Conservation (phyloP, 2,113 vertebrate species). For the Lagopus leucura region DNA sequence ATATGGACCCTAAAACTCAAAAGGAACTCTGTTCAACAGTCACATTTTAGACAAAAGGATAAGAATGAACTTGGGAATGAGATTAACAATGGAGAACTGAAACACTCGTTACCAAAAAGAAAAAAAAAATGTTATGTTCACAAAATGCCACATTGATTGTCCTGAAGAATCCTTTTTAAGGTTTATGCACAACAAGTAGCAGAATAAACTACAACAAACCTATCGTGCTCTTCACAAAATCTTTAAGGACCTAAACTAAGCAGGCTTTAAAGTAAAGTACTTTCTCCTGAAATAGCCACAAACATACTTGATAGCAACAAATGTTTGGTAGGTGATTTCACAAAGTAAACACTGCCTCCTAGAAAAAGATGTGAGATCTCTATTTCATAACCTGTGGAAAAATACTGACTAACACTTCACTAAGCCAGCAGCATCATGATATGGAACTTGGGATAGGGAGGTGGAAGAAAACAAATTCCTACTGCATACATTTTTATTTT, state of each 20-base stretch:
- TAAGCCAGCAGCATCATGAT: background rate
- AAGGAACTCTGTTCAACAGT: constrained; percentile 10
- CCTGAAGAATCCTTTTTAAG: background rate
- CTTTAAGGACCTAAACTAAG: background rate
- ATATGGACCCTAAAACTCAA: background rate
- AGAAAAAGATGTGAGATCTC: background rate
- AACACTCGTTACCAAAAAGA: background rate
- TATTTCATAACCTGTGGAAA: background rate
- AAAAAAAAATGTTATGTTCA: background rate
- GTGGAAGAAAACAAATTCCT: background rate
- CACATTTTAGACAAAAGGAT: constrained; percentile 61
- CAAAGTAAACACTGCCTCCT: background rate
- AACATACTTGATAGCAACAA: background rate
- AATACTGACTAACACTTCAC: background rate
- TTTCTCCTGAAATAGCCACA: background rate
- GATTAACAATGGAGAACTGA: constrained; percentile 48
- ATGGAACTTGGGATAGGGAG: background rate
- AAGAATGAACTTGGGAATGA: constrained; percentile 44
- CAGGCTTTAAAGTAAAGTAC: background rate
- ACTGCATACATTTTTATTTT: background rate
- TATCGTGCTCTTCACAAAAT: background rate
- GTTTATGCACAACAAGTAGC: background rate
- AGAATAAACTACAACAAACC: background rate
- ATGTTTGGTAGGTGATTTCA: background rate
- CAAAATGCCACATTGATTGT: background rate